Evolutionary conservation across 1,140 invertebrate species (phyloP).

Genomic region (Hetaerina americana): DNA sequence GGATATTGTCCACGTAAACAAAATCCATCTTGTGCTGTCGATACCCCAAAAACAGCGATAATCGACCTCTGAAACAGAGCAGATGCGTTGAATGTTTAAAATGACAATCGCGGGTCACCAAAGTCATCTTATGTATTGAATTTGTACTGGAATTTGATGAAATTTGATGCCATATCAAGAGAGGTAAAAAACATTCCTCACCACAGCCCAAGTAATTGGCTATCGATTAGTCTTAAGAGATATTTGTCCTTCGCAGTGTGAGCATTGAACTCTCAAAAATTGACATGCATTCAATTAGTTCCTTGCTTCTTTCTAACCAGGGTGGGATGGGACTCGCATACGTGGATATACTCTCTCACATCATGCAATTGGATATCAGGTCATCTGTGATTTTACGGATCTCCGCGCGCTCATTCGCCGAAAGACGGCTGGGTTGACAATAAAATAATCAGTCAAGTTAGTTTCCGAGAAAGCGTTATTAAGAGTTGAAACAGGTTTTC

Average conservation of each 20-base stretch:
- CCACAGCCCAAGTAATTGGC: conserved; percentile 25
- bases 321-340: conserved; percentile 25
- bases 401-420: too few relatives aligned
- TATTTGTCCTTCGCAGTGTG: conserved; percentile 25
- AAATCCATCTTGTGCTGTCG: conserved; percentile 3
- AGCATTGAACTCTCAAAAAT: conserved; percentile 27
- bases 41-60: conserved; percentile 12
- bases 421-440: too few relatives aligned
- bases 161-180: too few relatives aligned
- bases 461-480: too few relatives aligned
- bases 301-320: conserved; percentile 30
- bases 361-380: too few relatives aligned
- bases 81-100: conserved; percentile 29
- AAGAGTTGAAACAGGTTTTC: too few relatives aligned
- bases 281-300: conserved; percentile 26
- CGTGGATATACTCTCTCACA: conserved; percentile 17
- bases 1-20: conserved; percentile 7
- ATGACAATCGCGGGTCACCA: conserved; percentile 26
- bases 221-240: conserved; percentile 31
- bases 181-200: too few relatives aligned
- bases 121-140: conserved; percentile 29
- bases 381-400: too few relatives aligned
- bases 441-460: too few relatives aligned
- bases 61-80: conserved; percentile 29
- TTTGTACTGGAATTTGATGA: conserved; percentile 28